phyloP scores from a whole-genome alignment of 37 sponge, comb jelly and placozoan genomes.

The Geodia barretti region DNA sequence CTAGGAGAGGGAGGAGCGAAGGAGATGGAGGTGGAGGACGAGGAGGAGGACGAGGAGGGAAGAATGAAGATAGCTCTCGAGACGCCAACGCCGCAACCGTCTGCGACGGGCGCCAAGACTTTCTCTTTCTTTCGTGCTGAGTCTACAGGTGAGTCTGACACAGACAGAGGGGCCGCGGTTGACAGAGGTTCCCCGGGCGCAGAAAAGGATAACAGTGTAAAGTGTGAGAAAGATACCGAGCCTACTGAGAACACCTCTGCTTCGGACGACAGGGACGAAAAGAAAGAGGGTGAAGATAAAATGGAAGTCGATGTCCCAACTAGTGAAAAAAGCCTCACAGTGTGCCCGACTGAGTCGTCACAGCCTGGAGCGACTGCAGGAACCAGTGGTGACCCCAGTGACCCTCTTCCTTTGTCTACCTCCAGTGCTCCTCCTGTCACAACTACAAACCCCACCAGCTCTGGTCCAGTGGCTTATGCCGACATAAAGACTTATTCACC shows the following conservation, averaged over 20 bases:
- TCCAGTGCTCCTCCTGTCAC: no score
- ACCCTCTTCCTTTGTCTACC: no score
- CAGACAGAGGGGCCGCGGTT: not conserved
- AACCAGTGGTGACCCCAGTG: no score
- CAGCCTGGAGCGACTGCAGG: not conserved
- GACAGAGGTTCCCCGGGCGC: no score
- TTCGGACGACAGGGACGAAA: not conserved
- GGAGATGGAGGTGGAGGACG: not conserved
- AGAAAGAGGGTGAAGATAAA: not conserved
- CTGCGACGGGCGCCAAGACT: not conserved
- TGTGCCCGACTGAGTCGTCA: no score
- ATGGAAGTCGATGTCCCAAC: slow-evolving; percentile 1
- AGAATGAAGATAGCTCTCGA: not conserved
- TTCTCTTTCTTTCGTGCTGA: not conserved
- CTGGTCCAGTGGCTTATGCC: no score
- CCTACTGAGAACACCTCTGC: no score
- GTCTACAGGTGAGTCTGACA: not conserved
- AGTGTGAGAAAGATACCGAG: not conserved
- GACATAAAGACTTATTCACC: no score
- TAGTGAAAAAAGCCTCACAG: no score
- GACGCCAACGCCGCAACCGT: not conserved
- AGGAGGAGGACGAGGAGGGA: not conserved
- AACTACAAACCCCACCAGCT: no score
- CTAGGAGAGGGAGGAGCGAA: not conserved
- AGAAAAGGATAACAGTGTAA: no score